A percentile compares a stretch with the other conserved stretches of the same genome.
These are phyloP conservation scores for Notocelia uddmanniana DNA, from an alignment of 2,888 invertebrate genomes.

Conservation along the genomic window DNA sequence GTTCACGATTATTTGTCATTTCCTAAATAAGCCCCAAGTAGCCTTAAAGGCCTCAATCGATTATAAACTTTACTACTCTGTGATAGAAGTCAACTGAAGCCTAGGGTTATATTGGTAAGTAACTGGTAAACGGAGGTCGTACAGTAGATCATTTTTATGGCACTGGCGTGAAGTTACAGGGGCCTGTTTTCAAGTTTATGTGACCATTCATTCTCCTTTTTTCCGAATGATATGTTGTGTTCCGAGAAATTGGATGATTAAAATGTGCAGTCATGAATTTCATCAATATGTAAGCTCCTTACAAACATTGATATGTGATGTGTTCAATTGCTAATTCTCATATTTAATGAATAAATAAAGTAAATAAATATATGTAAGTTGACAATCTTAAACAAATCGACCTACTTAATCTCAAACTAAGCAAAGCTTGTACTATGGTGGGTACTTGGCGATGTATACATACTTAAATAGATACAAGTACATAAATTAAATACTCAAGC, in stretches of 20 bases:
- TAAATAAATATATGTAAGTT: too few species aligned
- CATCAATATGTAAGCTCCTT: background rate
- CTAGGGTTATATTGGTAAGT: conserved; percentile 21
- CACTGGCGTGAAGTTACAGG: conserved; percentile 21
- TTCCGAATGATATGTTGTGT: conserved; percentile 19
- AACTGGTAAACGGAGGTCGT: conserved; percentile 8
- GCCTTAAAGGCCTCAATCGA: background rate
- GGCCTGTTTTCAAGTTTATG: conserved; percentile 34
- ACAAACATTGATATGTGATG: background rate
- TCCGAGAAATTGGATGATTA: conserved; percentile 30
- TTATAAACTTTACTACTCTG: background rate
- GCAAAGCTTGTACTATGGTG: too few species aligned
- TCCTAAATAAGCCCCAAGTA: background rate
- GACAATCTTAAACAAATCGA: too few species aligned
- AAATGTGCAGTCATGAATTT: conserved; percentile 12
- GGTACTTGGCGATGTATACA: too few species aligned
- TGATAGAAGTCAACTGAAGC: conserved; percentile 6
- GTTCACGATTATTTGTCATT: background rate
- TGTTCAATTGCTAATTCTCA: too few species aligned
- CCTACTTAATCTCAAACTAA: too few species aligned
- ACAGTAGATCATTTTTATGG: conserved; percentile 40
- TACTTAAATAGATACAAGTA: too few species aligned
- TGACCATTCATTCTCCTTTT: conserved; percentile 29
- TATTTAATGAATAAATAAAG: too few species aligned
- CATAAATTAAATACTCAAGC: too few species aligned